Base-by-base conservation (phyloP, 2,888 invertebrate genomes). In the Acrocyrtus sp. region DNA sequence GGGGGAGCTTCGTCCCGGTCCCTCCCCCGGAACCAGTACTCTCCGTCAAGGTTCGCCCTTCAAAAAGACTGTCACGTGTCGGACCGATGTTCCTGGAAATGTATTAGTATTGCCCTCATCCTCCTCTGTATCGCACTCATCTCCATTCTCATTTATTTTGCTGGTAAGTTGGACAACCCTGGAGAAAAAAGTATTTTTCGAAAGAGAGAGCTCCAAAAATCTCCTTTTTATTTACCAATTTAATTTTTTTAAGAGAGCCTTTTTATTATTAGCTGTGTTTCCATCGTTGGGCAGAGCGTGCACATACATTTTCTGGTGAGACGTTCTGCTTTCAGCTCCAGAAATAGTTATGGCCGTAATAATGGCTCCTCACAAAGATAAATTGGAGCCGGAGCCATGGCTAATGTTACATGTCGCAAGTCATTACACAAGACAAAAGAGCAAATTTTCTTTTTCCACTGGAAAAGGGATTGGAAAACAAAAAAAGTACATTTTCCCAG, bases 61-160 rank as follows among this genome's bases (percentile, higher is more conserved):
- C 94, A 95, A 88, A 95, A 95, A 86, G 90, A 94, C 82, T 95
- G 94, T 87, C 93, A 93, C 85, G 81, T 81, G 67, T 81, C 81
- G 54, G 94, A 94, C 85, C 90, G 94, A 82, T 96, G 96, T 88
- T 94, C 95, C 84, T 97, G 97, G 97, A 95, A 95, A 87, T 96
- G 96, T 86, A 91, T 94, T 85, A 94, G 95, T 85, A 94, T 97
- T 85, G 91, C 93, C 83, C 91, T 96, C 86, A 94, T 96, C 85
- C 89, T 96, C 84, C 88, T 96, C 83, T 91, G 93, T 84, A 93
- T 96, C 84, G 92, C 93, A 83, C 89, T 96, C 83, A 91, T 94
- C 83, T 95, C 95, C 81, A 95, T 95, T 91, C 90, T 96, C 85
- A 93, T 94, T 82, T 96, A 96, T 87, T 95, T 96, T 87, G 95